phyloP scores from a whole-genome alignment of 2,888 invertebrate genomes.

The Augiades crinisus region DNA sequence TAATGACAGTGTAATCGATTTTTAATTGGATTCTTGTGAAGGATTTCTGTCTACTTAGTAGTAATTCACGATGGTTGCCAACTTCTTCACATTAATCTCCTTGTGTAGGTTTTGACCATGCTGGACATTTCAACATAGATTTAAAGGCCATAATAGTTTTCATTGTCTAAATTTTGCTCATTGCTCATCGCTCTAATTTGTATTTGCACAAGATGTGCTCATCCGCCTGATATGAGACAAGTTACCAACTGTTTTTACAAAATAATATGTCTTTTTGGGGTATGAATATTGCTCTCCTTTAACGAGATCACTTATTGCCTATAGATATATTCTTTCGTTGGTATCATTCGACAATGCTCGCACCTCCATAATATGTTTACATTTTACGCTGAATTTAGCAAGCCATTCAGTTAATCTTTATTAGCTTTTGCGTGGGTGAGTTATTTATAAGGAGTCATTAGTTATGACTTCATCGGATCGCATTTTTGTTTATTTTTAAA shows the following conservation, averaged over 20 bases:
- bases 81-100: constrained; percentile 28
- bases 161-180: constrained; percentile 47
- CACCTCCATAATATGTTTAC: not conserved
- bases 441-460: constrained; percentile 63
- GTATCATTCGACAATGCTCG: not conserved
- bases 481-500: not conserved
- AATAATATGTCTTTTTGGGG: constrained; percentile 33
- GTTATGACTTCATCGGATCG: constrained; percentile 68
- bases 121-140: constrained; percentile 53
- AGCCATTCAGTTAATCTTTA: constrained; percentile 51
- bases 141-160: constrained; percentile 51
- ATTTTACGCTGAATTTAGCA: constrained; percentile 33
- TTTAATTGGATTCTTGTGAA: constrained; percentile 13
- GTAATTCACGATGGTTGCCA: constrained; percentile 6
- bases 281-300: not conserved
- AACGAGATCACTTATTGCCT: not conserved
- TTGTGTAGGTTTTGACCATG: constrained; percentile 52
- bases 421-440: constrained; percentile 57
- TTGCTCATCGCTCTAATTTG: constrained; percentile 43
- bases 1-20: constrained; percentile 10
- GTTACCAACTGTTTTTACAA: constrained; percentile 41
- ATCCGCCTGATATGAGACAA: constrained; percentile 41
- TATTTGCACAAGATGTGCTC: constrained; percentile 35
- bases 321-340: not conserved
- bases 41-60: constrained; percentile 8